Evolutionary conservation across 2,113 vertebrate species (phyloP).

Genomic region (Python bivittatus): DNA sequence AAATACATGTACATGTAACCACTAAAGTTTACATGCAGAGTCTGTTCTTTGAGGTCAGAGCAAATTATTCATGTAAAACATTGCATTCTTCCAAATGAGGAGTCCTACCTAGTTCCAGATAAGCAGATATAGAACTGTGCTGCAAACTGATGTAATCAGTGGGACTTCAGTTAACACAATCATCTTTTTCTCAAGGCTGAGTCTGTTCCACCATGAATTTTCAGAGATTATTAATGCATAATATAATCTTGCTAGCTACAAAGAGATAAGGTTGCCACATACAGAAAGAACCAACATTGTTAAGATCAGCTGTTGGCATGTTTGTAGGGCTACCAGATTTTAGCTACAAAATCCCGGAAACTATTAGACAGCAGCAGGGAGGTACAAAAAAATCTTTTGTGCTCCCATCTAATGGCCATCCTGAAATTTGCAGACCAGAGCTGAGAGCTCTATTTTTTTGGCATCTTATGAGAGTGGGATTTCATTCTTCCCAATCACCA

Average conservation of each 20-base stretch:
- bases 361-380: background rate
- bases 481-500: background rate
- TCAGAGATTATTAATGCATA: background rate
- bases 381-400: background rate
- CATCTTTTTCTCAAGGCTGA: background rate
- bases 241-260: background rate
- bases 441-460: background rate
- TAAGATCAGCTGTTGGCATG: background rate
- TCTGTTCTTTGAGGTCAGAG: background rate
- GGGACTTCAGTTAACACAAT: background rate
- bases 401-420: background rate
- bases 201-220: background rate
- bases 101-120: background rate
- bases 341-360: background rate
- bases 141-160: background rate
- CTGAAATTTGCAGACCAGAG: background rate
- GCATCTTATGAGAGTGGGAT: background rate
- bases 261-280: background rate
- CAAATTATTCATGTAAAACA: background rate
- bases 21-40: background rate
- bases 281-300: background rate
- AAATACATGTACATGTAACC: background rate
- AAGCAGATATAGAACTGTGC: background rate
- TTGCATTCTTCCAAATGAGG: background rate
- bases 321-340: background rate